Evolutionary conservation across 2,888 invertebrate species (phyloP).

Genomic region (Drosophila histrio): DNA sequence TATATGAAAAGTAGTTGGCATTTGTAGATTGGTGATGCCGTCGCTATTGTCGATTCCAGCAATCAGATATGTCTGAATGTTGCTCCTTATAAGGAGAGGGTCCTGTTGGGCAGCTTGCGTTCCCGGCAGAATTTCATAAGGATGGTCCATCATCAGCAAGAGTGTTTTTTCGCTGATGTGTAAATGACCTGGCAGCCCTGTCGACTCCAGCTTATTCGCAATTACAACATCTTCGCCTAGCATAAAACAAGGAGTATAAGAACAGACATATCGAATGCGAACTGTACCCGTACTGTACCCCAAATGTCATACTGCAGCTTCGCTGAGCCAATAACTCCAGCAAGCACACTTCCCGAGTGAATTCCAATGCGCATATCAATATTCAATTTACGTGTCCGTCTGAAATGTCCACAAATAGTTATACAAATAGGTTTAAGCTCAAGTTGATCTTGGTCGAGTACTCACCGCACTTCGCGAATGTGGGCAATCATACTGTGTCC

Average conservation of each 20-base stretch:
- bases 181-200: conserved; percentile 94
- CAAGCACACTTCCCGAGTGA: conserved; percentile 94
- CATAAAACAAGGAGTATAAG: not conserved
- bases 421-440: fast-evolving
- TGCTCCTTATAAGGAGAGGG: conserved; percentile 88
- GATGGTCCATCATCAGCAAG: conserved; percentile 87
- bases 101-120: conserved; percentile 84
- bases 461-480: conserved; percentile 87
- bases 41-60: conserved; percentile 45
- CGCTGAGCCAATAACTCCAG: conserved; percentile 94
- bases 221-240: conserved; percentile 91
- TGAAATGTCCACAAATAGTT: not conserved
- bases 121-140: conserved; percentile 87
- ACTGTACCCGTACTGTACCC: conserved; percentile 86
- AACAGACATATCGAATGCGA: no score
- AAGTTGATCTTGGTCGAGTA: not conserved
- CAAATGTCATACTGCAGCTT: conserved; percentile 99
- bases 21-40: no score
- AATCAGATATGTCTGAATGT: conserved; percentile 92
- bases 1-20: not conserved
- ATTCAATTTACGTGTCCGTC: conserved; percentile 89
- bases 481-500: conserved; percentile 96
- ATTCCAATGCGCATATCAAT: conserved; percentile 98
- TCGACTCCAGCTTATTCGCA: conserved; percentile 97
- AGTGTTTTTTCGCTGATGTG: conserved; percentile 93